Base-by-base conservation (phyloP, 2,797 vertebrate genomes). In the Phalloptychus januarius region DNA sequence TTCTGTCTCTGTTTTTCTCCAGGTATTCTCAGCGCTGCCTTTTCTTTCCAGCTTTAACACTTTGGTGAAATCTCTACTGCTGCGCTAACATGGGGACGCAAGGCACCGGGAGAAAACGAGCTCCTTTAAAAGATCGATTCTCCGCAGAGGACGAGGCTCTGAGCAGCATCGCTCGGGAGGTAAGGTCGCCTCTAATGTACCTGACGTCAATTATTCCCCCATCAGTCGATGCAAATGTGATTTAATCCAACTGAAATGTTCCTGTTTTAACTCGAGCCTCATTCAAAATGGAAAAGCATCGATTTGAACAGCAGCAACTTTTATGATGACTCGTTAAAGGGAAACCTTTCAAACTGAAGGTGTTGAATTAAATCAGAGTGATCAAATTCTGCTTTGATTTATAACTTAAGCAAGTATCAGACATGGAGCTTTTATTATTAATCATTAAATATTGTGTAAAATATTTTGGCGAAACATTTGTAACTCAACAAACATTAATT, bases 91-190 rank as follows among this genome's bases (percentile, higher is more conserved):
- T 99, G 98, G 97, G 97, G 89, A 99, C 98, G 87, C 98, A 97
- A 93, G 98, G 98, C 90, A 95, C 97, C 85, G 98, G 98, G 91
- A 96, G 98, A 86, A 99, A 99, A 93, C 97, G 98, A 79, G 97
- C 98, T 71, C 98, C 97, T 33, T 81, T 98, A 72, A 99, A 98
- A 95, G 98, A 99, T 90, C 96, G 98, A 48, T 99, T 99, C 94
- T 99, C 98, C 81, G 98, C 98, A 23, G 98, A 99, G 94, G 98
- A 99, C 93, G 98, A 99, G 89, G 97, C 98, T 50, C 91, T 99
- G 90, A 98, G 96, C 94, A 97, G 94, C 93, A 99, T 99, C 77
- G 98, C 98, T 74, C 95, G 98, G 94, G 98, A 99, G 97, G 98
- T 99, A 90, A 93, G 96, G 86, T 82, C 25, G 3, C 18, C 18